These are phyloP conservation scores for Galbula dea DNA, from an alignment of 2,113 vertebrate species.

Conservation along the genomic window DNA sequence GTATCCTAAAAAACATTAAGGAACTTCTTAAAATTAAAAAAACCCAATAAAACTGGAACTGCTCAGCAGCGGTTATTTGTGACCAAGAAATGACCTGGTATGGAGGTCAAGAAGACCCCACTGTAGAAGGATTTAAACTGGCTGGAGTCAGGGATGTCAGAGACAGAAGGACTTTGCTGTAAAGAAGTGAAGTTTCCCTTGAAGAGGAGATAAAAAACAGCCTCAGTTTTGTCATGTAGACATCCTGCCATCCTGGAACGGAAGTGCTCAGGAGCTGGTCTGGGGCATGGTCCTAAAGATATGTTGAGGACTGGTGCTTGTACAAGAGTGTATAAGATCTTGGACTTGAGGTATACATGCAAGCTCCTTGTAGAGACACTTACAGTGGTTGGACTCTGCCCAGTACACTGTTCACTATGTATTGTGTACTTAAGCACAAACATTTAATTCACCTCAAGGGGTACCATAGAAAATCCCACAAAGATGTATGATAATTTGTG, in stretches of 20 bases:
- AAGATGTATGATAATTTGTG: neutral
- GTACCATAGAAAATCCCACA: neutral
- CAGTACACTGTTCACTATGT: neutral
- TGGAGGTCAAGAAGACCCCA: neutral
- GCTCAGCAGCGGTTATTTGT: neutral
- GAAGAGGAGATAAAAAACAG: neutral
- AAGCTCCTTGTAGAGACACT: neutral
- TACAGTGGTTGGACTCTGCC: neutral
- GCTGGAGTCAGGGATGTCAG: neutral
- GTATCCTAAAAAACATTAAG: neutral
- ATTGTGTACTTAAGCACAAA: neutral
- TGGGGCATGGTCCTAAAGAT: neutral
- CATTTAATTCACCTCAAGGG: neutral
- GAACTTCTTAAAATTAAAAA: too few relatives aligned
- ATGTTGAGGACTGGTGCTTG: neutral
- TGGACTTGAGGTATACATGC: neutral
- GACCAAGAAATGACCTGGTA: neutral
- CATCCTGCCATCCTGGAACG: too few relatives aligned
- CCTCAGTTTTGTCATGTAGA: rapidly evolving
- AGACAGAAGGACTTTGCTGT: too few relatives aligned
- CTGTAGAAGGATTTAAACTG: neutral
- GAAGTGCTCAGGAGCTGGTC: neutral
- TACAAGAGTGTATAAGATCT: neutral
- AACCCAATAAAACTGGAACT: neutral
- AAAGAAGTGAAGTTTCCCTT: neutral